Base-by-base conservation (phyloP, 2,888 invertebrate genomes). In the Eubasilissa splendida region DNA sequence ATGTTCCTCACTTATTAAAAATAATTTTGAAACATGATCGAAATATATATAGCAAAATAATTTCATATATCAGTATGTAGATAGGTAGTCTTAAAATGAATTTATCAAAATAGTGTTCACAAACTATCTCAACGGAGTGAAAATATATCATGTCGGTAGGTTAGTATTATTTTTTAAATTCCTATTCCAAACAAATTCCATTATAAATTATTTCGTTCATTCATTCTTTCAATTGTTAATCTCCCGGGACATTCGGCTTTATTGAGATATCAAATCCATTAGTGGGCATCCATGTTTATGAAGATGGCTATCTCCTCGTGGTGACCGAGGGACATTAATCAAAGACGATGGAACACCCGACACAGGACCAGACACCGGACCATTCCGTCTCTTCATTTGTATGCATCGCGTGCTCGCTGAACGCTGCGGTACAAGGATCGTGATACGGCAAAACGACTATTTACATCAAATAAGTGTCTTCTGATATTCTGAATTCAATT, bases 231-330 rank as follows among this genome's bases (percentile, higher is more conserved):
- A 33, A 33, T 63, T 33, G 63, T 63, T 63, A 12, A 63, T 63
- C 63, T 33, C 63, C 7, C 33, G 12, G 31, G 33, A 52, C 68
- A 73, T 73, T 56, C 31, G 12, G 59, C 42, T 52, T 22, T 22
- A 60, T 74, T 74, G 14, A 75, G 75, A 50, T 60, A 60, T 75
- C 75, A 60, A 60, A 60, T 59, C 75, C 60, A 75, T 60, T 75
- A 59, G 75, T 14, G 56, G 9, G 12, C 31, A 56, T 58, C 56
- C 54, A 33, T 33, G 59, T 60, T 50, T 31, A 54, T 22, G 22
- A 52, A 59, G 75, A 75, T 59, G 54, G 12, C 54, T 33, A 71
- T 71, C 56, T 68, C n/a, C 68, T 56, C 54, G 14, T n/a, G 71
- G 71, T 68, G 68, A n/a, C 12, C 71, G 22, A 71, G 33, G 33